Evolutionary conservation across 2,888 invertebrate species (phyloP).

Genomic region (Acanthosepion pharaonis): DNA sequence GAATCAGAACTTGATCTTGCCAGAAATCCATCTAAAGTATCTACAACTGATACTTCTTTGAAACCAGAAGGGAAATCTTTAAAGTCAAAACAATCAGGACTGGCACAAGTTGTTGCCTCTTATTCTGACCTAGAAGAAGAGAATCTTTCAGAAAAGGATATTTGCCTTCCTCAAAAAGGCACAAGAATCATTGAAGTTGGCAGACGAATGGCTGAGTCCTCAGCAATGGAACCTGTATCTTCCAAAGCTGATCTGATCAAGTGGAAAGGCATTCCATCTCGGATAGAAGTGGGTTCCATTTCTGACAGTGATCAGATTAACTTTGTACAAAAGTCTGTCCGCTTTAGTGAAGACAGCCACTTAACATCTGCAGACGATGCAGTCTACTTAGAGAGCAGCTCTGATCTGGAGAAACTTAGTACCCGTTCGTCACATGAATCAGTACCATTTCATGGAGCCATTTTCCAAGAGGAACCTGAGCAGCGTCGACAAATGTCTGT

Average conservation of each 20-base stretch:
- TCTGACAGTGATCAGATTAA: neutral
- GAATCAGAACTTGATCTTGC: neutral
- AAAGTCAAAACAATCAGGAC: neutral
- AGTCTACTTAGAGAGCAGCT: neutral
- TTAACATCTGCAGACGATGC: neutral
- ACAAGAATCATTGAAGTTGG: constrained; percentile 23
- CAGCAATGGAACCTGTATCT: neutral
- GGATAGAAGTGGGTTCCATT: neutral
- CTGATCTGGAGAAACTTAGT: neutral
- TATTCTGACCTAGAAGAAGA: neutral
- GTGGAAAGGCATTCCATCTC: neutral
- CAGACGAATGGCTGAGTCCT: too few relatives aligned
- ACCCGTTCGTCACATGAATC: neutral
- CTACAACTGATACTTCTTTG: neutral
- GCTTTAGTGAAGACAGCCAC: neutral
- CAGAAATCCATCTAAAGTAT: neutral
- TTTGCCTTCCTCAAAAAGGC: neutral
- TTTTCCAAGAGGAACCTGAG: constrained; percentile 48
- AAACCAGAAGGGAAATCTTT: neutral
- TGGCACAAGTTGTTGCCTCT: neutral
- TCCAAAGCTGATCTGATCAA: neutral
- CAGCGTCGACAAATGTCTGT: constrained; percentile 63
- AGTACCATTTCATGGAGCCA: neutral
- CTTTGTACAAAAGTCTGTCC: constrained; percentile 36
- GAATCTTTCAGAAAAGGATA: neutral